Evolutionary conservation across 2,797 vertebrate species (phyloP), one percentile per base, ranked within the genome.

Genomic region (Periparus ater): DNA sequence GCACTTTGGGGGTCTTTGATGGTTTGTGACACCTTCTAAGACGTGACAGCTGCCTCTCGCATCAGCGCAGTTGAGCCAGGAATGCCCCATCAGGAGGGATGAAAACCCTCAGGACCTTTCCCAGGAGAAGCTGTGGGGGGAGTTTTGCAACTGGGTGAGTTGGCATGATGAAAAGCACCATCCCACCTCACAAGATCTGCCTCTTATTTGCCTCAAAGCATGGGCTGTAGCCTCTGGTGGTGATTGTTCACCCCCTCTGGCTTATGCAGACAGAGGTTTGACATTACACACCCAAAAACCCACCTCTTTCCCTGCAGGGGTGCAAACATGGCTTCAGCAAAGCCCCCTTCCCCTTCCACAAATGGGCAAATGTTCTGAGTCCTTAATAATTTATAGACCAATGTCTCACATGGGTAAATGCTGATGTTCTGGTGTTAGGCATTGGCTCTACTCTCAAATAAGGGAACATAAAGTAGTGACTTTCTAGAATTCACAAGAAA

Each of bases 61-160:
- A 14, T 15, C 36, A 26, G 44, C 0, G 0, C 36, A 50, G 32
- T 0, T 11, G 38, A 76, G 13, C 62, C 38, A 7, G 72, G 55
- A 45, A 61, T 40, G 50, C 14, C 26, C 26, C 57, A 17, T 36
- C 42, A 27, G 44, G 21, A 42, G 48, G 13, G 25, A 54, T 47
- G 57, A 18, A 70, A 54, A 34, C 34, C 42, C 57, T 55, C 55
- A 21, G 55, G 42, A 48, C 17, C 20, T 34, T 26, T 17, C 55
- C 72, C 11, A 26, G 21, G 22, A 3, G 55, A 4, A 45, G 45
- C 6, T 6, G 30, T 5, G 20, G 30, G 30, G 13, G 13, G 5
- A 30, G 21, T 30, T 79, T 29, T 15, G 45, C n/a, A 34, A 2
- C 2, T 17, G 29, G 34, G 25, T 20, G 25, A 51, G 1, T 17